Evolutionary conservation across 1,140 invertebrate genomes (phyloP).

Genomic region (Pseudomyrmex dendroicus): DNA sequence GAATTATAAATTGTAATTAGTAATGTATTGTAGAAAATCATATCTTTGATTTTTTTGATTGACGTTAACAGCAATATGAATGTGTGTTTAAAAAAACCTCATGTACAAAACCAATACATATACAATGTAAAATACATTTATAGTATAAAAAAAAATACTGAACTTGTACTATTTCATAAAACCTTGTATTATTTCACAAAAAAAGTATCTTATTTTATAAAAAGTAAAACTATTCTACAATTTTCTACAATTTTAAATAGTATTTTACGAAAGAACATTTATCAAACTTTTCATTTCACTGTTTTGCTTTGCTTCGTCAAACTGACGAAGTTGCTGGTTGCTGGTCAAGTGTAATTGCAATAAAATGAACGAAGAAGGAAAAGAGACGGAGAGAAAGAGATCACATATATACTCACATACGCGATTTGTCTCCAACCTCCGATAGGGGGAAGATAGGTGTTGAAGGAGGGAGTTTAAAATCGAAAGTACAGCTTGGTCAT

Average conservation of each 20-base stretch:
- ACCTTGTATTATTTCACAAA: no score
- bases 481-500: slow-evolving; percentile 43
- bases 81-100: background rate
- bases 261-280: no score
- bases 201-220: no score
- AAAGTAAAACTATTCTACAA: no score
- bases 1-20: no score
- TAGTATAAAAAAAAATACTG: no score
- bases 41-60: no score
- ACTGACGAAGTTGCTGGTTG: background rate
- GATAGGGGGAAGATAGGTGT: slow-evolving; percentile 32
- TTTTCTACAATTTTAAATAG: no score
- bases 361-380: slow-evolving; percentile 8
- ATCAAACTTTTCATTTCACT: background rate
- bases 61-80: background rate
- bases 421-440: slow-evolving; percentile 27
- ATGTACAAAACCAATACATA: no score
- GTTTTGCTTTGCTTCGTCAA: background rate
- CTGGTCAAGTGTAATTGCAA: slow-evolving; percentile 7
- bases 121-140: background rate
- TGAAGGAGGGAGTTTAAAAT: slow-evolving; percentile 55
- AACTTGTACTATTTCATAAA: no score
- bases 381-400: slow-evolving; percentile 21
- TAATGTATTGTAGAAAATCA: background rate
- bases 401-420: background rate